Conservation (phyloP, 1,140 invertebrate species). For the Temnothorax longispinosus region DNA sequence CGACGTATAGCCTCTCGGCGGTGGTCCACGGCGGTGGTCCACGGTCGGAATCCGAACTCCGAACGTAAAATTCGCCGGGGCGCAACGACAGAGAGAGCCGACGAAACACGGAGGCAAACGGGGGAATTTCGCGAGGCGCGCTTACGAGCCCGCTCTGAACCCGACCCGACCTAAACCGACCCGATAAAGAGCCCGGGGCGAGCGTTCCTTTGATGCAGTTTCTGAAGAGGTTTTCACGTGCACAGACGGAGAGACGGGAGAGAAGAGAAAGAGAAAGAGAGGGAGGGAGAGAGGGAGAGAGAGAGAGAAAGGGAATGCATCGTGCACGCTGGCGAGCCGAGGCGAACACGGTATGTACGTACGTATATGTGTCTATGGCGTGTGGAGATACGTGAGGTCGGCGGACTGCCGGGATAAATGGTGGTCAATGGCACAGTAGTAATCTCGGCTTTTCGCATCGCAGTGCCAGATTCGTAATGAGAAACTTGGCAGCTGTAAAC, state of each 20-base stretch:
- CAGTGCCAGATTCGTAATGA: conserved; percentile 56
- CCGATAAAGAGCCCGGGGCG: conserved; percentile 62
- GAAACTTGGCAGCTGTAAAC: conserved; percentile 58
- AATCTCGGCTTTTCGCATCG: conserved; percentile 48
- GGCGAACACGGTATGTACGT: not conserved
- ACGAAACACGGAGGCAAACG: conserved; percentile 37
- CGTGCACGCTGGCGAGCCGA: not conserved
- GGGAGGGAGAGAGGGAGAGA: not conserved
- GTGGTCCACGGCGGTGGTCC: not conserved
- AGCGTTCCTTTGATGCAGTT: conserved; percentile 59
- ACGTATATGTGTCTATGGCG: not conserved
- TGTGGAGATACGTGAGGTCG: conserved; percentile 20
- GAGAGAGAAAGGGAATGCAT: not conserved
- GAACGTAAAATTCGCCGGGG: conserved; percentile 45
- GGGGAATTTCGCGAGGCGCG: conserved; percentile 49
- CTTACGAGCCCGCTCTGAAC: conserved; percentile 43
- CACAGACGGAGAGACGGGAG: not conserved
- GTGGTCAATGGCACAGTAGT: conserved; percentile 53
- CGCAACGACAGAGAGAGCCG: conserved; percentile 15
- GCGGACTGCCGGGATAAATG: conserved; percentile 19
- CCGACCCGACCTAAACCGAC: conserved; percentile 32
- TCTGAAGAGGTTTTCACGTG: conserved; percentile 58
- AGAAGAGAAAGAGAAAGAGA: not conserved
- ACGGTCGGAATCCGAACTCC: conserved; percentile 24
- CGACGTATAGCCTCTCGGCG: not conserved